These are phyloP conservation scores for Drosophila macrospina DNA, from an alignment of 2,888 invertebrate genomes.

Conservation along the genomic window DNA sequence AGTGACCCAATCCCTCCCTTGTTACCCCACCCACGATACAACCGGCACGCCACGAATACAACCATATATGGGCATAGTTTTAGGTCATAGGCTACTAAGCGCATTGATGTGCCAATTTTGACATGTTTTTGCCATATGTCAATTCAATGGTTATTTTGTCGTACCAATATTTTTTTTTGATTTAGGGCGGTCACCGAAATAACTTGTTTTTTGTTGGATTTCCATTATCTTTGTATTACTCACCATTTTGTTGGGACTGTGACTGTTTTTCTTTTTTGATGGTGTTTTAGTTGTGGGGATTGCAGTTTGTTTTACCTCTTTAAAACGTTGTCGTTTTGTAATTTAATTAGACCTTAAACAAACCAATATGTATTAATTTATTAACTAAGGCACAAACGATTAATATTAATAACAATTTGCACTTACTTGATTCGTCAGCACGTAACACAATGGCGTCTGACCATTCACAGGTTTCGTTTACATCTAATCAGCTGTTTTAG, in stretches of 20 bases:
- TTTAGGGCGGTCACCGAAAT: slow-evolving; percentile 25
- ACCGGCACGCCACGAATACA: slow-evolving; percentile 59
- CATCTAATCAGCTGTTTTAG: slow-evolving; percentile 47
- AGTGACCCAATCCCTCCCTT: slow-evolving; percentile 17
- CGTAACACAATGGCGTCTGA: slow-evolving; percentile 62
- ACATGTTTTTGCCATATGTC: slow-evolving; percentile 8
- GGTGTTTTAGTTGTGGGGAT: slow-evolving; percentile 2
- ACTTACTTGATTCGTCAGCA: slow-evolving; percentile 63
- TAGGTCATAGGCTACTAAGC: slow-evolving; percentile 44
- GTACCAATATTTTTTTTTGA: neutral
- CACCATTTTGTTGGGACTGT: slow-evolving; percentile 68
- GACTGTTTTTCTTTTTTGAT: slow-evolving; percentile 35
- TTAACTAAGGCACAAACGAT: slow-evolving; percentile 18
- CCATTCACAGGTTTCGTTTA: slow-evolving; percentile 44
- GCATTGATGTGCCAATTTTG: slow-evolving; percentile 7
- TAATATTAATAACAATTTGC: slow-evolving; percentile 50
- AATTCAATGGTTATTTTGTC: neutral
- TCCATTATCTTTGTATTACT: slow-evolving; percentile 62
- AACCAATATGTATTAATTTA: slow-evolving; percentile 1
- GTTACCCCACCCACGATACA: neutral
- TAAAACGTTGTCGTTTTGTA: slow-evolving; percentile 20
- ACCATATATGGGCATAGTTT: slow-evolving; percentile 74
- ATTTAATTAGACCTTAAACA: slow-evolving; percentile 17
- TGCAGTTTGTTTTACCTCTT: neutral
- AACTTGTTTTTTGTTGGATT: slow-evolving; percentile 34